Evolutionary conservation across 1,140 invertebrate genomes (phyloP), one percentile per base, ranked within the genome.

Genomic region (Hermatobates lingyangjiaoensis): DNA sequence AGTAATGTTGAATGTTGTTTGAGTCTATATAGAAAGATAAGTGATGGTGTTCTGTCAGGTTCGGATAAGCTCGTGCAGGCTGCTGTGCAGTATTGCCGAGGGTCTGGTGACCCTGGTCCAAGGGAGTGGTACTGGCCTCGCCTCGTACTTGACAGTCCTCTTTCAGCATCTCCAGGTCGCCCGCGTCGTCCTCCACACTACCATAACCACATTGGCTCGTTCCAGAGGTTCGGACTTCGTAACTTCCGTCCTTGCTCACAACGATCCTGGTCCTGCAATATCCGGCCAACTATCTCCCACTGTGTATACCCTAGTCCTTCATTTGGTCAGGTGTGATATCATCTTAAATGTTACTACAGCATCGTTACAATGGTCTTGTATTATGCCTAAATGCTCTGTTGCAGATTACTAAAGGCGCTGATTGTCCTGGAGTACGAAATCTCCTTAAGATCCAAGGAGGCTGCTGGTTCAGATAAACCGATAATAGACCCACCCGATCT

Each of bases 101-200:
- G 85, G 90, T 61, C 62, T 91, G 3, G 78, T 82, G 27, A 72
- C 74, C n/a, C 79, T 91, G 25, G 82, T 88, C n/a, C 76, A 77
- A 50, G 85, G 86, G 57, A 87, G 81, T 63, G 81, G 79, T 0
- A 79, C 77, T 59, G 84, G 81, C 26, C 80, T 91, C 61, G 79
- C 83, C 23, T 81, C 76, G 52, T 92, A 88, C 63, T 79, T 93
- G 27, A 77, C 77, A 47, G 84, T 90, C 66, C 66, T 91, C 52
- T 66, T 93, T 54, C 72, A 74, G 1, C 77, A 84, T 53, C 87
- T 85, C 61, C 90, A 90, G 67, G 73, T 92, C 24, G 88, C 92
- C 66, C 89, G 90, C 64, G 81, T 86, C n/a, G 69, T 87, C 25
- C 69, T 93, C 28, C 85, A 89, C 63, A 87, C 85, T 64, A 67